Evolutionary conservation across 2,113 vertebrate genomes (phyloP), one percentile per base, ranked within the genome.

Genomic region (Ancistrus triradiatus): DNA sequence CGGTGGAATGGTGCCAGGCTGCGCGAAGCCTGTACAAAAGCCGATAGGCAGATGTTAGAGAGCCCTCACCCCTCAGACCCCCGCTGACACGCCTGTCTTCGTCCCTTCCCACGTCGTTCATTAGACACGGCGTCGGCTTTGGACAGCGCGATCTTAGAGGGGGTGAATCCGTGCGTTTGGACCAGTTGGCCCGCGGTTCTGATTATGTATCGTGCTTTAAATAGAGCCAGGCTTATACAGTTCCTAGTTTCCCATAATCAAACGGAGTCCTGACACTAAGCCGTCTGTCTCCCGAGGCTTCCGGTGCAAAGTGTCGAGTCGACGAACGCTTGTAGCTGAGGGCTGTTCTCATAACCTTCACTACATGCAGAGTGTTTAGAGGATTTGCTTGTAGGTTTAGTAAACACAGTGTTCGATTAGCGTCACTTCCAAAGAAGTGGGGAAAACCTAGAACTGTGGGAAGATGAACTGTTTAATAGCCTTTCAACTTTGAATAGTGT

Each of bases 41-140:
- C 53, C 75, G 78, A 75, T 75, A n/a, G 77, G 72, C 73, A 67
- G 65, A 75, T 75, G 80, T 82, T 59, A 53, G 17, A 74, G 66
- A 64, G 78, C 68, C 59, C 55, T 2, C 50, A 59, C 59, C 70
- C 27, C 15, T 47, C 21, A 46, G 42, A 48, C 50, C 73, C 74
- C 49, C 35, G 69, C 73, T 59, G 68, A 76, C 77, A 53, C 66
- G 49, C 14, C 72, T 71, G 72, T 77, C 66, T 22, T 59, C 61
- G 50, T 17, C 25, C 42, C 72, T 78, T 80, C 68, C 74, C 55
- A 43, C 9, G 59, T 48, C 42, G 69, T 76, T 79, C 77, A 86
- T 84, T 82, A 78, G 31, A 73, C 25, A 40, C 55, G 38, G 7
- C 38, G 62, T 21, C 44, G n/a, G 57, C 71, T 62, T 43, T 74